Base-by-base conservation (phyloP, 2,888 invertebrate species). In the Eupithecia dodoneata region DNA sequence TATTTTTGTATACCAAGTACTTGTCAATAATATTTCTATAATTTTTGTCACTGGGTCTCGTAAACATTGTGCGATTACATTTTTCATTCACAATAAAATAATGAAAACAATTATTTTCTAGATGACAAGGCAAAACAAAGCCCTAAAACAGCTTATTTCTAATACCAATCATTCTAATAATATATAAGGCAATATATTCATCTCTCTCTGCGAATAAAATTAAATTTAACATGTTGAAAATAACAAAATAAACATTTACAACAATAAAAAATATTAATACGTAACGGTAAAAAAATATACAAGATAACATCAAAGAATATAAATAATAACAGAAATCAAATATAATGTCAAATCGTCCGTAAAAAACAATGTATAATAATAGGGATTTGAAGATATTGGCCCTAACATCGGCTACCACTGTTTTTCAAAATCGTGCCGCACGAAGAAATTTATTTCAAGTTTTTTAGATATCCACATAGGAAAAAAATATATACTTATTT, bases 101-200 rank as follows among this genome's bases (percentile, higher is more conserved):
- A 44, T 44, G 6, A 67, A 67, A 44, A n/a, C n/a, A 44, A 67
- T 59, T 59, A 63, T 63, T 63, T 63, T 12, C 18, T 59, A 3
- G 82, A 49, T 66, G 76, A 90, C 91, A 88, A 89, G 88, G 85
- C 83, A 83, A 87, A 84, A 83, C 80, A 78, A 88, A 88, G 88
- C 87, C 80, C 63, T 30, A 84, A 81, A 86, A 86, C 79, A 84
- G 82, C 87, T 86, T 86, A 73, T 87, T 87, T 79, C 87, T 89
- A 87, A 83, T 66, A 75, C 86, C 87, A 85, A 86, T 88, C 89
- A 85, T 85, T 86, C 89, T 91, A 90, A 87, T 91, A 91, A 92
- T 70, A 90, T 30, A 87, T 91, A 92, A 92, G 91, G 91, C 92
- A 88, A 85, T 89, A 88, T 67, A 72, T 67, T 76, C 2, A 72